Evolutionary conservation across 2,888 invertebrate genomes (phyloP).

Genomic region (Drepana falcataria): DNA sequence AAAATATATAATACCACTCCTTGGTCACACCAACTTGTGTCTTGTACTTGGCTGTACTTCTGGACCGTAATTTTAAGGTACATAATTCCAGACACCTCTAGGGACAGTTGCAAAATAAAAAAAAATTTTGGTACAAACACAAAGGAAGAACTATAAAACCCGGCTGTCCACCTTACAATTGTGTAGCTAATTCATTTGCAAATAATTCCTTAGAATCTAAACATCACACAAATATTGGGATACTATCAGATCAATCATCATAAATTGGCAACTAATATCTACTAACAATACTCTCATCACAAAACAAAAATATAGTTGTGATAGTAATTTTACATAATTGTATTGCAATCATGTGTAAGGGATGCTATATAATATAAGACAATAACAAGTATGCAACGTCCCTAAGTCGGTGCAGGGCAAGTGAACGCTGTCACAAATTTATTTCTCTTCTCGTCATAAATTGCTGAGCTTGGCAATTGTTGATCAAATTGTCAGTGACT

Average conservation of each 20-base stretch:
- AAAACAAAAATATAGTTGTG: no score
- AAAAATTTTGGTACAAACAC: neutral
- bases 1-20: neutral
- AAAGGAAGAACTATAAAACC: neutral
- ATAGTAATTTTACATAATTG: no score
- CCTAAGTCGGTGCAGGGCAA: neutral
- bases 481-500: no score
- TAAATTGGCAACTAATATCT: no score
- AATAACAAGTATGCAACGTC: neutral
- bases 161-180: neutral
- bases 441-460: no score
- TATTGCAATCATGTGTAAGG: no score
- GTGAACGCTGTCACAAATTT: neutral
- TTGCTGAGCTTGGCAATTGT: no score
- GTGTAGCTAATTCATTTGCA: neutral
- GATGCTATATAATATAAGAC: no score
- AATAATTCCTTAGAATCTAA: conserved; percentile 16
- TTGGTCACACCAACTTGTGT: conserved; percentile 13
- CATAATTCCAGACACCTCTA: conserved; percentile 10
- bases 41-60: conserved; percentile 26
- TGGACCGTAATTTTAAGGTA: conserved; percentile 13
- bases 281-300: no score
- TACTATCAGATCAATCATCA: neutral
- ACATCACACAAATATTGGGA: conserved; percentile 10
- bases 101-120: conserved; percentile 10